These are phyloP conservation scores for Alfaro cultratus DNA, from an alignment of 2,797 vertebrate species.

Conservation along the genomic window DNA sequence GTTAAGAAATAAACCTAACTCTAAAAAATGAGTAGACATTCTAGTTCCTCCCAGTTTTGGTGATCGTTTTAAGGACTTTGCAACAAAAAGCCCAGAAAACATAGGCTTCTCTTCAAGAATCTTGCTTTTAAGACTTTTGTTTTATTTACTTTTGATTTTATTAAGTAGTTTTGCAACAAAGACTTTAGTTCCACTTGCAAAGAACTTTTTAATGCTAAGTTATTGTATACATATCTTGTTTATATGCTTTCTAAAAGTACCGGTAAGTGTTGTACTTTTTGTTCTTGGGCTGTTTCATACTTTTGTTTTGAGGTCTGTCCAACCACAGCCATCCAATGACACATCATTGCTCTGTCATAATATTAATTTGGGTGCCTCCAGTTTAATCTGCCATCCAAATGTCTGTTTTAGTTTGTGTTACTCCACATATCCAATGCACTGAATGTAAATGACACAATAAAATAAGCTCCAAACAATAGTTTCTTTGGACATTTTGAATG, in stretches of 20 bases:
- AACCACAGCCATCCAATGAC: not conserved
- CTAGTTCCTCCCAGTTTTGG: no score
- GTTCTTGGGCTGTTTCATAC: not conserved
- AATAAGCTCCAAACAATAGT: not conserved
- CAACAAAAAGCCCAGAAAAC: no score
- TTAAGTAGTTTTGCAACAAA: not conserved
- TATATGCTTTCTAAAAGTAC: not conserved
- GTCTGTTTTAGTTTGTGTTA: not conserved
- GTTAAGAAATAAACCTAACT: no score
- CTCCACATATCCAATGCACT: not conserved
- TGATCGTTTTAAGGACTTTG: no score
- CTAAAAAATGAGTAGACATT: no score
- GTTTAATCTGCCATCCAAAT: not conserved
- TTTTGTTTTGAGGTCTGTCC: not conserved
- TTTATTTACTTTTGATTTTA: not conserved
- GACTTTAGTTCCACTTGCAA: not conserved
- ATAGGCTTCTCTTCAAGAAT: no score
- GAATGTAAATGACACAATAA: conserved; percentile 4
- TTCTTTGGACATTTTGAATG: conserved; percentile 2
- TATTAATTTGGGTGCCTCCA: not conserved
- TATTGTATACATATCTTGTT: not conserved
- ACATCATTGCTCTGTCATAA: not conserved
- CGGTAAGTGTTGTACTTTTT: not conserved
- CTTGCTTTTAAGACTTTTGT: not conserved
- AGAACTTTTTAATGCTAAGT: not conserved